Conservation (phyloP, 2,797 vertebrate genomes). For the Bradypus variegatus region DNA sequence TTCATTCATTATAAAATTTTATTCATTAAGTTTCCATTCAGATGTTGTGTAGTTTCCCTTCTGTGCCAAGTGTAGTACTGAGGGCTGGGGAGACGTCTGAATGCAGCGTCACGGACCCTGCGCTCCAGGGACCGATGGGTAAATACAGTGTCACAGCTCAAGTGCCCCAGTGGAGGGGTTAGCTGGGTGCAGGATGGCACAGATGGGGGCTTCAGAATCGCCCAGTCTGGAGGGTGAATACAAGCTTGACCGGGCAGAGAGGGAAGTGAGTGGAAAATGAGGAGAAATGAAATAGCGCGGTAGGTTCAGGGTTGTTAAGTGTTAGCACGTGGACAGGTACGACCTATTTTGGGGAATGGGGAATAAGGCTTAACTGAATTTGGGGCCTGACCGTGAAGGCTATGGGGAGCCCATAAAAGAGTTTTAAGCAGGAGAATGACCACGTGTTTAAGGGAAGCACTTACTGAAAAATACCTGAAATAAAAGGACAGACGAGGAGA, state of each 20-base stretch:
- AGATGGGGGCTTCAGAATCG: neutral
- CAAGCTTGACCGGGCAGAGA: neutral
- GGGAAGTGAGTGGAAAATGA: neutral
- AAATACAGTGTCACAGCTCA: neutral
- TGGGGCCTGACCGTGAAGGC: neutral
- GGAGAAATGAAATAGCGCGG: neutral
- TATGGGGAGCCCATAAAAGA: neutral
- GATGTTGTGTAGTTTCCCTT: neutral
- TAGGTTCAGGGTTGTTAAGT: neutral
- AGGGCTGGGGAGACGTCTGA: neutral
- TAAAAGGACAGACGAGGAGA: neutral
- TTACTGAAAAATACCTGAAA: neutral
- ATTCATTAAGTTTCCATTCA: slow-evolving; percentile 22
- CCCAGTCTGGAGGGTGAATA: neutral
- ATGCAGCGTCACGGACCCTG: neutral
- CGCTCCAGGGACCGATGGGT: neutral
- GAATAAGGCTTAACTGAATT: neutral
- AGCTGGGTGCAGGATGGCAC: neutral
- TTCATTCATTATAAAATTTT: slow-evolving; percentile 23
- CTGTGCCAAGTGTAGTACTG: neutral
- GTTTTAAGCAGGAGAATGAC: slow-evolving; percentile 11
- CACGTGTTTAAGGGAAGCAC: too few relatives aligned
- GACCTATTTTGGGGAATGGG: slow-evolving; percentile 8
- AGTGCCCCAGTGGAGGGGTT: neutral
- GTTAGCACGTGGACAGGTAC: neutral